A percentile compares a stretch with the other conserved stretches of the same genome.
Evolutionary conservation across 2,113 vertebrate species (phyloP).

Genomic region (Calyptommatus sinebrachiatus): DNA sequence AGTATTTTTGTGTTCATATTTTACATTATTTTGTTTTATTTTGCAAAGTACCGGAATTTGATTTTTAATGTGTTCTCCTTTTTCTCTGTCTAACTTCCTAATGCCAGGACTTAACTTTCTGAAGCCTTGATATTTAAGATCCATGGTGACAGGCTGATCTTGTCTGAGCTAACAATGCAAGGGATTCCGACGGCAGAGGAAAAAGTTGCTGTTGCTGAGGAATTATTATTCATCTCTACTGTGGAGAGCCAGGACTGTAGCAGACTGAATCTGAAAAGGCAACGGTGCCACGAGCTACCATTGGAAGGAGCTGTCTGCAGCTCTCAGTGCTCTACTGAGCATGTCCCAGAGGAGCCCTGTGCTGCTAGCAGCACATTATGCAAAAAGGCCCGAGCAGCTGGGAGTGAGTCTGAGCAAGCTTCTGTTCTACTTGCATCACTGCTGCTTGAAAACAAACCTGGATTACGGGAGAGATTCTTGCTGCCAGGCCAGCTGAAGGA

Average conservation of each 20-base stretch:
- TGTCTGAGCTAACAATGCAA: slow-evolving; percentile 51
- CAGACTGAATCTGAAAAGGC: slow-evolving; percentile 25
- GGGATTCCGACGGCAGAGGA: slow-evolving; percentile 75
- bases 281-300: slow-evolving; percentile 61
- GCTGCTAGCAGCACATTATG: slow-evolving; percentile 73
- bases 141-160: not conserved
- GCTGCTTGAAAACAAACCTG: slow-evolving; percentile 69
- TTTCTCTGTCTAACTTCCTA: not conserved
- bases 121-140: slow-evolving; percentile 17
- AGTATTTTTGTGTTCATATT: slow-evolving; percentile 35
- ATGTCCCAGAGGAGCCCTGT: slow-evolving; percentile 74
- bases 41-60: not conserved
- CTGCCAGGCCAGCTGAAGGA: slow-evolving; percentile 48
- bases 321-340: slow-evolving; percentile 74
- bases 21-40: not conserved
- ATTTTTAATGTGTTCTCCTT: not conserved
- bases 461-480: slow-evolving; percentile 55
- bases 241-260: slow-evolving; percentile 65
- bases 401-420: slow-evolving; percentile 68
- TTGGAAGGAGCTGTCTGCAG: slow-evolving; percentile 71
- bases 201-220: slow-evolving; percentile 73
- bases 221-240: slow-evolving; percentile 75
- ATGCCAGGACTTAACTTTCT: slow-evolving; percentile 12
- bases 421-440: slow-evolving; percentile 70
- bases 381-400: slow-evolving; percentile 78